Base-by-base conservation (phyloP, 1,140 invertebrate species). In the Lasioglossum albipes region DNA sequence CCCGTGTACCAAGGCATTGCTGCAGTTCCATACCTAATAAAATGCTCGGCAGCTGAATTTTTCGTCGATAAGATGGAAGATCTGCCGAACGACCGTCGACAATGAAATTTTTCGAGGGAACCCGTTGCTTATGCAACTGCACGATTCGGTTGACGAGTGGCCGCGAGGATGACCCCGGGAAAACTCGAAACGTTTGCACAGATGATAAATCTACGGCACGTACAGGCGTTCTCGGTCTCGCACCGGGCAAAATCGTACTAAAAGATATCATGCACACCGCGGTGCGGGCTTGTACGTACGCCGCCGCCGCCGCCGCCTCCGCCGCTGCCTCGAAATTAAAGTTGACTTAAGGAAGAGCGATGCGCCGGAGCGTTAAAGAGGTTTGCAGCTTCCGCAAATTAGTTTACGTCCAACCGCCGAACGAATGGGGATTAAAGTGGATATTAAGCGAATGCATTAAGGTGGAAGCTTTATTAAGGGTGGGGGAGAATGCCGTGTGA, bases 341-440 rank as follows among this genome's bases (percentile, higher is more conserved):
- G 79, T 75, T 69, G 68, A 82, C 67, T 78, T 78, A 72, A 82
- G 67, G 62, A 82, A 61, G 76, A 82, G 54, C 77, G 69, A 82
- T 67, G 70, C 64, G 31, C 9, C n/a, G 41, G 10, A 2, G 42
- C 69, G 77, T 72, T 74, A 74, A 69, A 73, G 81, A 72, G 80
- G 52, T 78, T 61, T n/a, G 54, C 65, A 27, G 73, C 42, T 54
- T 76, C 54, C 79, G 74, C 52, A 42, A 62, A 81, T 81, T 76
- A 76, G 79, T 52, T 81, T 81, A 81, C 71, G 45, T 75, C 65
- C 49, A 66, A 57, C 72, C 54, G 45, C 18, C 54, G 45, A 74
- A 77, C 65, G 65, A 67, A 61, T 64, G 59, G 66, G 57, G 42
- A 67, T 76, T 81, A 76, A 62, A 81, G 65, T 62, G 64, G 42